Conservation (phyloP, 2,113 vertebrate genomes). For the Cygnus buccinator region DNA sequence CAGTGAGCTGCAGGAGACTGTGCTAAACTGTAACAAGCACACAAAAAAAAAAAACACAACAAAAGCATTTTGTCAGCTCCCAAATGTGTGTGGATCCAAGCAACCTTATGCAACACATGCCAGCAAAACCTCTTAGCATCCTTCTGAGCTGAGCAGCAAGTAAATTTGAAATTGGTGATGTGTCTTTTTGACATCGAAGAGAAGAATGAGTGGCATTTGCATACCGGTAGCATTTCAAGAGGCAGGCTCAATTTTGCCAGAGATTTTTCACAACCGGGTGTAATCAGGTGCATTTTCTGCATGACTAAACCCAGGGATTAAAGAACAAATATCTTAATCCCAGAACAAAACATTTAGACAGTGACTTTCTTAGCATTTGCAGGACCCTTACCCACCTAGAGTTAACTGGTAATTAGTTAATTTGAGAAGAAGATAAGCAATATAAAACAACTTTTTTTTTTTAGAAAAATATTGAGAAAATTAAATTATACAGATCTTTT, state of each 20-base stretch:
- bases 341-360: neutral
- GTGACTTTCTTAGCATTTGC: neutral
- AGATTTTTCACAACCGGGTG: neutral
- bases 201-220: neutral
- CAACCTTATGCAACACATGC: neutral
- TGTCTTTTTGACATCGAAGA: neutral
- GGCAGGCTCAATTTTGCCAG: neutral
- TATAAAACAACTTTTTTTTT: neutral
- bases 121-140: neutral
- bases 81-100: neutral
- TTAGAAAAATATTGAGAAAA: neutral
- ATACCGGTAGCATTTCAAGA: neutral
- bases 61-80: neutral
- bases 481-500: neutral
- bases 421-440: neutral
- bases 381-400: neutral
- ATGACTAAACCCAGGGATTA: neutral
- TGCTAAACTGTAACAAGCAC: neutral
- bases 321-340: neutral
- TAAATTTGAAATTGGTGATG: neutral
- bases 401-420: neutral
- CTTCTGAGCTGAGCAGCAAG: neutral
- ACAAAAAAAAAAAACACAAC: neutral
- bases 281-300: neutral
- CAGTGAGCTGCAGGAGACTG: neutral